Evolutionary conservation across 1,140 invertebrate species (phyloP).

Genomic region (Hormaphis cornu): DNA sequence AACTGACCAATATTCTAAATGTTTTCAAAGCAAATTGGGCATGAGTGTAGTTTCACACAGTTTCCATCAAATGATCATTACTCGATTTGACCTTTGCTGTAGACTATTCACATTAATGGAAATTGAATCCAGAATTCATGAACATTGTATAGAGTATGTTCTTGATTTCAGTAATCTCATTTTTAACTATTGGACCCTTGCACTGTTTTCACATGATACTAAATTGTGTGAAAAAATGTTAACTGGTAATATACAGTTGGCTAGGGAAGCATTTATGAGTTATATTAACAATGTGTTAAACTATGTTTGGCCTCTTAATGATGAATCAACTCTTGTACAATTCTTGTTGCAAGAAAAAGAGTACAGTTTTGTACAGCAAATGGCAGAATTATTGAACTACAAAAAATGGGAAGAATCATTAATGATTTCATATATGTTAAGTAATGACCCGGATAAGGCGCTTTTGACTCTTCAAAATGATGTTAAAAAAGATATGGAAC

Average conservation of each 20-base stretch:
- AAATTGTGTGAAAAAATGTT: conserved; percentile 25
- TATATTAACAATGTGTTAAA: conserved; percentile 6
- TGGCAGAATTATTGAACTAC: not conserved
- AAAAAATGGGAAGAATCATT: conserved; percentile 19
- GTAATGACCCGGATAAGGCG: conserved; percentile 22
- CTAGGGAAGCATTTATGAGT: not conserved
- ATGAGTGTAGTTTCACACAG: conserved; percentile 9
- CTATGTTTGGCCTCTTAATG: not conserved
- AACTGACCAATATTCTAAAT: not conserved
- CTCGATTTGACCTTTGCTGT: conserved; percentile 19
- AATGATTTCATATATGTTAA: conserved; percentile 20
- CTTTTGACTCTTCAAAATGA: conserved; percentile 1
- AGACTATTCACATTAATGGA: conserved; percentile 16
- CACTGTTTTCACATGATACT: conserved; percentile 12
- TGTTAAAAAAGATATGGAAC: not conserved
- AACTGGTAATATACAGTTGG: not conserved
- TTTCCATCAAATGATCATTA: conserved; percentile 8
- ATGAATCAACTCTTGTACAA: not conserved
- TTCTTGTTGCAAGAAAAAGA: conserved; percentile 6
- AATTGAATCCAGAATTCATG: not conserved
- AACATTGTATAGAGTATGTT: conserved; percentile 1
- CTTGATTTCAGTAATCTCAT: not conserved
- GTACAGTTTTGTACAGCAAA: conserved; percentile 16
- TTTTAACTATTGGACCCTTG: conserved; percentile 9
- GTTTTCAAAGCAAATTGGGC: conserved; percentile 9